A percentile compares a stretch with the other conserved stretches of the same genome.
phyloP scores from a whole-genome alignment of 2,888 invertebrate species.

The Oxystoma pomonae region DNA sequence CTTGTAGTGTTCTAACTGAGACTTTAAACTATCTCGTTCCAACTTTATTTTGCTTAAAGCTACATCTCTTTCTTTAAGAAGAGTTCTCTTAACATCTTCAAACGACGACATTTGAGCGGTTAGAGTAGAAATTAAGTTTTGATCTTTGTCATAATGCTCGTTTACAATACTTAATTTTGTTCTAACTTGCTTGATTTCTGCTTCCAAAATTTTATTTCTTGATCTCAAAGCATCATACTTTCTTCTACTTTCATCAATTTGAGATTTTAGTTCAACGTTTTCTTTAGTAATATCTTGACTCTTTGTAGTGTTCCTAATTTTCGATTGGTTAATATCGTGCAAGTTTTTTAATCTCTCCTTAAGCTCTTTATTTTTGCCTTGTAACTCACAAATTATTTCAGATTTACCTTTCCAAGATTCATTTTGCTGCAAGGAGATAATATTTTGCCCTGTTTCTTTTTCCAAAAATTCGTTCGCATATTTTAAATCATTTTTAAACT shows the following conservation, averaged over 20 bases:
- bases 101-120: constrained; percentile 52
- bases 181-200: constrained; percentile 56
- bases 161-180: constrained; percentile 57
- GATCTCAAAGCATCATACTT: constrained; percentile 65
- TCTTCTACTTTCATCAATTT: constrained; percentile 57
- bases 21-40: constrained; percentile 35
- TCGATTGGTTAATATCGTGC: constrained; percentile 32
- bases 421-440: constrained; percentile 58
- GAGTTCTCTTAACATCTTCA: constrained; percentile 52
- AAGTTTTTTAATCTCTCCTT: constrained; percentile 55
- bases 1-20: constrained; percentile 49
- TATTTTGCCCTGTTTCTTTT: constrained; percentile 71
- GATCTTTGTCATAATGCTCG: constrained; percentile 61
- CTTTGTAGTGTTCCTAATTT: constrained; percentile 18
- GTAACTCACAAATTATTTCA: constrained; percentile 67
- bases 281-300: constrained; percentile 53
- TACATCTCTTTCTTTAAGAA: constrained; percentile 51
- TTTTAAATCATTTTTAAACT: constrained; percentile 67
- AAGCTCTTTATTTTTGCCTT: constrained; percentile 63
- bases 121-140: constrained; percentile 59
- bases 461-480: constrained; percentile 69
- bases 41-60: constrained; percentile 47
- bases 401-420: constrained; percentile 74
- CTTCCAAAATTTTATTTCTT: constrained; percentile 64
- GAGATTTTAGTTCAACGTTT: constrained; percentile 51